Evolutionary conservation across 2,888 invertebrate genomes (phyloP).

Genomic region (Drosophila setosimentum): DNA sequence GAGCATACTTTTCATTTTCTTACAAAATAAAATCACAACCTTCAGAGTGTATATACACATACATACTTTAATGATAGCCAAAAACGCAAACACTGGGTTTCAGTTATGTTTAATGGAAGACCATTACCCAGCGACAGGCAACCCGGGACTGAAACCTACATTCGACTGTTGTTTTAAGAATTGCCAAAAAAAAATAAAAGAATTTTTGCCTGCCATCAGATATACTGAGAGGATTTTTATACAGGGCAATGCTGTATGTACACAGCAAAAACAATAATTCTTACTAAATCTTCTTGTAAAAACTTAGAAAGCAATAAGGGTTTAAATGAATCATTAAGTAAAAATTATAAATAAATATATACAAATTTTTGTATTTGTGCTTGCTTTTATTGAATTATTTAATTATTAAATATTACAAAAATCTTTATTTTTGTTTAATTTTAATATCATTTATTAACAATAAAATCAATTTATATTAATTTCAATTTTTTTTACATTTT

Average conservation of each 20-base stretch:
- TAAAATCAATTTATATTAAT: background rate
- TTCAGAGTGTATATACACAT: constrained; percentile 37
- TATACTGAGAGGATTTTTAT: constrained; percentile 51
- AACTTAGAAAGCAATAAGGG: background rate
- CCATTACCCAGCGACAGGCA: constrained; percentile 84
- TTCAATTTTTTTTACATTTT: background rate
- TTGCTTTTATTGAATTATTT: background rate
- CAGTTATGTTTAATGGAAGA: constrained; percentile 58
- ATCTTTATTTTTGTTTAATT: background rate
- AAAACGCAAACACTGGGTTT: constrained; percentile 51
- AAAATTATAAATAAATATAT: background rate
- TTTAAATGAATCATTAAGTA: background rate
- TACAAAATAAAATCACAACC: constrained; percentile 39
- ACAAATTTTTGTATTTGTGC: background rate
- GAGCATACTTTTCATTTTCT: background rate
- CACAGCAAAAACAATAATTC: constrained; percentile 31
- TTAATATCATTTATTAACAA: background rate
- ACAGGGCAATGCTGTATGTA: constrained; percentile 40
- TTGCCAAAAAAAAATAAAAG: constrained; percentile 32
- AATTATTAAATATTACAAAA: background rate
- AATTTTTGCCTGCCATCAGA: constrained; percentile 23
- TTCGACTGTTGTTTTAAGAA: constrained; percentile 72
- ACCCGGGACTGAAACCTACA: constrained; percentile 85
- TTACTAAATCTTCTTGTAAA: no score
- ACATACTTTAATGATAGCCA: constrained; percentile 51